Conservation (phyloP, 2,113 vertebrate species). For the Apteryx owenii region DNA sequence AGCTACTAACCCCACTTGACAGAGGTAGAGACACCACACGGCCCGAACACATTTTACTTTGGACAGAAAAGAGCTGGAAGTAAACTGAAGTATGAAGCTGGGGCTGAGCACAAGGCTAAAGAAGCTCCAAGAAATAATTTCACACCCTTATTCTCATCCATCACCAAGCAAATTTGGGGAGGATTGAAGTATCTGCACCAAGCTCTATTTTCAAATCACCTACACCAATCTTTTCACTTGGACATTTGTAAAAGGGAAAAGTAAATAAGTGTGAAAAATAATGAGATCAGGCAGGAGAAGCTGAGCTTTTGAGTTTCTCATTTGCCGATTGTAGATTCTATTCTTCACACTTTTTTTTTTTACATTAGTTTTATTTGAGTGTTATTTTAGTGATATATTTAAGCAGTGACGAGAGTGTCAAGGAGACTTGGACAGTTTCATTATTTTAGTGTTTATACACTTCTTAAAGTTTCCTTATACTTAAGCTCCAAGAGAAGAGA, state of each 20-base stretch:
- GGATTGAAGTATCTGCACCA: not conserved
- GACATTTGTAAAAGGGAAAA: not conserved
- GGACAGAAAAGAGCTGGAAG: constrained; percentile 17
- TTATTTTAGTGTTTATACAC: not conserved
- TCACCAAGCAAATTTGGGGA: not conserved
- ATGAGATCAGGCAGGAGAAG: not conserved
- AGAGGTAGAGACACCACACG: not conserved
- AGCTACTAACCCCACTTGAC: constrained; percentile 24
- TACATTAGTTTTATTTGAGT: not conserved
- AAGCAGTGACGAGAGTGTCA: not conserved
- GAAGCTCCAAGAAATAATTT: not conserved
- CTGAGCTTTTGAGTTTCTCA: not conserved
- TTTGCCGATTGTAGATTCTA: not conserved
- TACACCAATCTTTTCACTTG: not conserved
- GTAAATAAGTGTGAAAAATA: constrained; percentile 24
- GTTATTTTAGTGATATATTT: not conserved
- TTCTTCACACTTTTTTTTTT: not conserved
- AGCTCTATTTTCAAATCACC: not conserved
- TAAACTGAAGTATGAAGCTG: not conserved
- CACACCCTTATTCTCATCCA: not conserved
- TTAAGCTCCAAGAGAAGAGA: not conserved
- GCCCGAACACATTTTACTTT: not conserved
- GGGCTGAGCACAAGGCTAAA: not conserved
- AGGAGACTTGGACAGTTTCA: not conserved
- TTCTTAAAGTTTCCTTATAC: not conserved